Evolutionary conservation across 2,888 invertebrate genomes (phyloP), one percentile per base, ranked within the genome.

Genomic region (Drosophila peninsularis): DNA sequence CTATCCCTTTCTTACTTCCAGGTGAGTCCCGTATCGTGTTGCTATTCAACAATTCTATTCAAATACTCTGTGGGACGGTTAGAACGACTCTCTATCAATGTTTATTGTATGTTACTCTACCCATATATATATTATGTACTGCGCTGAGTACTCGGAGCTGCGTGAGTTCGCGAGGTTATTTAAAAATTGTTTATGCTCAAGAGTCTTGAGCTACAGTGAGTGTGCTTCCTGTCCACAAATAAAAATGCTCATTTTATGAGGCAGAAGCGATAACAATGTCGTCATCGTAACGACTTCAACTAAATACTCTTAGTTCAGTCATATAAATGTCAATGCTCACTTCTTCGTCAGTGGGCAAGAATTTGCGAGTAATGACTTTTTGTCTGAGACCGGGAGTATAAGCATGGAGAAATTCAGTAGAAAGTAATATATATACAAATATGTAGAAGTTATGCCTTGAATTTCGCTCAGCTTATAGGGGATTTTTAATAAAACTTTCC

Each of bases 321-420:
- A 55, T 54, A 62, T 55, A 68, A 80, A 80, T 69, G 56, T 73
- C 66, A 57, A 61, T 82, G 82, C 73, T 70, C 67, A 75, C 73
- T 65, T 73, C 80, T 70, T 68, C 60, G 39, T 65, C 44, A 58
- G 54, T 41, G 55, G 42, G 49, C 34, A 27, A 63, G n/a, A n/a
- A 42, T 68, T 78, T 71, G 62, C 50, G 52, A 74, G 32, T 24
- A 50, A n/a, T n/a, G 32, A 19, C 5, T 7, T 13, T 19, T 14
- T 19, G 30, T 42, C 14, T 21, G 7, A 42, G 11, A 41, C 5
- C 19, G 4, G 10, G 1, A 41, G 1, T 14, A 14, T 2, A 19
- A n/a, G 6, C 3, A 37, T 2, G 2, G n/a, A n/a, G 37, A n/a
- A 36, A 36, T n/a, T n/a, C 34, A 9, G 3, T 27, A 27, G 27